These are phyloP conservation scores for Holocentrus rufus DNA, from an alignment of 2,797 vertebrate genomes.

Conservation along the genomic window DNA sequence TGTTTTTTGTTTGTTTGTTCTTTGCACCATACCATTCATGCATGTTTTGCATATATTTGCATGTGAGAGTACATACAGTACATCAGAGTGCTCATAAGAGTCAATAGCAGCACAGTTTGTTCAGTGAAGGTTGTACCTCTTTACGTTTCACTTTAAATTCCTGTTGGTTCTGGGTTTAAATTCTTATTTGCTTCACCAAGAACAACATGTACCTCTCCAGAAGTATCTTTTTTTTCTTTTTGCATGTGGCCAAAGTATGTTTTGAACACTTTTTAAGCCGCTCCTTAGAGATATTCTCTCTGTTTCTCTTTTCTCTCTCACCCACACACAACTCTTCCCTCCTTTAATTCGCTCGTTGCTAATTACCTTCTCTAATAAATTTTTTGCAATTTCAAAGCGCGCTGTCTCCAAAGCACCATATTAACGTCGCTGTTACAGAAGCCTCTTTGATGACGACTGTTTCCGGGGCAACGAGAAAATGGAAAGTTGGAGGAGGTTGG, in stretches of 20 bases:
- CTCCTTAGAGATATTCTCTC: conserved; percentile 53
- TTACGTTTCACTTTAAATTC: conserved; percentile 20
- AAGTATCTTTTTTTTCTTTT: conserved; percentile 21
- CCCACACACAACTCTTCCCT: conserved; percentile 46
- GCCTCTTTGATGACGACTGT: conserved; percentile 60
- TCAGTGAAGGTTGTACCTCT: neutral
- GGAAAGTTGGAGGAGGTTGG: conserved; percentile 39
- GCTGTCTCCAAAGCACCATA: conserved; percentile 67
- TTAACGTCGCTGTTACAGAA: conserved; percentile 64
- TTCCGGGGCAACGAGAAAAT: conserved; percentile 70
- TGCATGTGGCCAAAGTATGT: conserved; percentile 30
- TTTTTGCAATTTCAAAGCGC: conserved; percentile 75
- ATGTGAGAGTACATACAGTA: conserved; percentile 2
- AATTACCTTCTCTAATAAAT: conserved; percentile 77
- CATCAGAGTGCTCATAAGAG: no score
- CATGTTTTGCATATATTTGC: neutral
- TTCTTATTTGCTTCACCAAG: conserved; percentile 4
- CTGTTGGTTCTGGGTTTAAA: neutral
- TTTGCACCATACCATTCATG: neutral
- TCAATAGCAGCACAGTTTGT: neutral
- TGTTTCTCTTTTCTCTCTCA: conserved; percentile 48
- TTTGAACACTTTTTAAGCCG: conserved; percentile 41
- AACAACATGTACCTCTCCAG: conserved; percentile 43
- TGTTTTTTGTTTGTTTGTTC: no score
- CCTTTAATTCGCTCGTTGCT: conserved; percentile 61